Conservation (phyloP, 1,140 invertebrate genomes). For the Pseudomyrmex gracilis region DNA sequence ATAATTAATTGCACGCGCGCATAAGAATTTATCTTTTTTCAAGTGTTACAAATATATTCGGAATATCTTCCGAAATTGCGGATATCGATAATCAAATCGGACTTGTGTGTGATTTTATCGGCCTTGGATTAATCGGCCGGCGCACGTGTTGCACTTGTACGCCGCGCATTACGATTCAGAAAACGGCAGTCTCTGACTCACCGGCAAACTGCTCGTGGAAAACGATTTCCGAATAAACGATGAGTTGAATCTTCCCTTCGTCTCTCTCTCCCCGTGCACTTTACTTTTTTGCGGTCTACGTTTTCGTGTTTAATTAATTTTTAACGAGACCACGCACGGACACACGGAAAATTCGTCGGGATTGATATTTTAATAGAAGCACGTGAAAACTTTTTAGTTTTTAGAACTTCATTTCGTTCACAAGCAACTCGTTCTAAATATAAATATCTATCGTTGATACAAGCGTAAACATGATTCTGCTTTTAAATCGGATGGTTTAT, state of each 20-base stretch:
- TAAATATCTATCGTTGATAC: neutral
- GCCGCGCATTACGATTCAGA: conserved; percentile 35
- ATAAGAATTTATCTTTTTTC: neutral
- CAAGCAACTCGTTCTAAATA: too few species aligned
- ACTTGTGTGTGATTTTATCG: too few species aligned
- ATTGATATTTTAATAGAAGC: too few species aligned
- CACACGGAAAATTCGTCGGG: too few species aligned
- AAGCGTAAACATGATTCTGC: conserved; percentile 6
- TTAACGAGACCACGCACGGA: too few species aligned
- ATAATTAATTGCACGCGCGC: neutral
- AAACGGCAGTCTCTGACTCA: conserved; percentile 56
- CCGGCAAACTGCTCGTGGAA: conserved; percentile 59
- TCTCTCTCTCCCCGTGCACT: neutral
- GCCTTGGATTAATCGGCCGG: conserved; percentile 14
- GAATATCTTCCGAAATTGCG: too few species aligned
- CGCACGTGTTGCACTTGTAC: conserved; percentile 9
- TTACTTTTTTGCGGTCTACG: conserved; percentile 32
- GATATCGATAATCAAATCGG: too few species aligned
- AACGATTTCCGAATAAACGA: conserved; percentile 45
- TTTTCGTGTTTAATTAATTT: conserved; percentile 75
- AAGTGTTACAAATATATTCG: too few species aligned
- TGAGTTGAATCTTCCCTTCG: neutral
- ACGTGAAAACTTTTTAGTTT: too few species aligned
- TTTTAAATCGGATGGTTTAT: conserved; percentile 52
- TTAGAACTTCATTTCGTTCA: too few species aligned